These are phyloP conservation scores for Ophiothrix spiculata DNA, from an alignment of 35 echinoderm and acorn worm genomes.

Conservation along the genomic window DNA sequence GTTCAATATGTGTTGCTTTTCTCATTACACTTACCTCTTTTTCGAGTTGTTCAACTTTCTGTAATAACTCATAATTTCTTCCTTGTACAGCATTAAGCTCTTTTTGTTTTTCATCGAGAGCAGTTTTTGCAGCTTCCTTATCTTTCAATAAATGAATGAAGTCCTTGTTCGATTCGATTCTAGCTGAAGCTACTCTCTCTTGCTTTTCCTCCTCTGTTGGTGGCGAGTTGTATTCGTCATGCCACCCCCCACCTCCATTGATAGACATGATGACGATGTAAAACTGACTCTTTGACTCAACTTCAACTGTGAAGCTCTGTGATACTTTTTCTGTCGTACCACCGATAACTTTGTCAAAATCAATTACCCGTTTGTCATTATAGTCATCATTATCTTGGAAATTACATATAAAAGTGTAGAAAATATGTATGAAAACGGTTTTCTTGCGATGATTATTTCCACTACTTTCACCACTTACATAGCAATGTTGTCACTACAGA, in stretches of 20 bases:
- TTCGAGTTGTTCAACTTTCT: slow-evolving; percentile 80
- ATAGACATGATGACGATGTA: neutral
- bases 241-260: neutral
- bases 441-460: too few species aligned
- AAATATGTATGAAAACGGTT: too few species aligned
- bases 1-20: too few species aligned
- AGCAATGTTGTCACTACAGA: too few species aligned
- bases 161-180: slow-evolving; percentile 44
- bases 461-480: too few species aligned
- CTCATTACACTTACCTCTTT: slow-evolving; percentile 74
- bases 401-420: too few species aligned
- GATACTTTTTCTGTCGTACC: too few species aligned
- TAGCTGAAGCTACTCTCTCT: slow-evolving; percentile 11
- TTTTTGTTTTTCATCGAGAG: slow-evolving; percentile 58
- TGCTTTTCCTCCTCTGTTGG: neutral
- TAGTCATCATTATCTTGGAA: too few species aligned
- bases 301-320: too few species aligned
- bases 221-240: neutral
- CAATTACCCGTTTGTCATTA: too few species aligned
- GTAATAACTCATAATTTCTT: slow-evolving; percentile 73
- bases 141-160: slow-evolving; percentile 83
- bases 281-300: neutral
- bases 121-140: slow-evolving; percentile 60
- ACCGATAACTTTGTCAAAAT: too few species aligned
- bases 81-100: slow-evolving; percentile 46